Evolutionary conservation across 2,113 vertebrate genomes (phyloP).

Genomic region (Tragelaphus imberbis): DNA sequence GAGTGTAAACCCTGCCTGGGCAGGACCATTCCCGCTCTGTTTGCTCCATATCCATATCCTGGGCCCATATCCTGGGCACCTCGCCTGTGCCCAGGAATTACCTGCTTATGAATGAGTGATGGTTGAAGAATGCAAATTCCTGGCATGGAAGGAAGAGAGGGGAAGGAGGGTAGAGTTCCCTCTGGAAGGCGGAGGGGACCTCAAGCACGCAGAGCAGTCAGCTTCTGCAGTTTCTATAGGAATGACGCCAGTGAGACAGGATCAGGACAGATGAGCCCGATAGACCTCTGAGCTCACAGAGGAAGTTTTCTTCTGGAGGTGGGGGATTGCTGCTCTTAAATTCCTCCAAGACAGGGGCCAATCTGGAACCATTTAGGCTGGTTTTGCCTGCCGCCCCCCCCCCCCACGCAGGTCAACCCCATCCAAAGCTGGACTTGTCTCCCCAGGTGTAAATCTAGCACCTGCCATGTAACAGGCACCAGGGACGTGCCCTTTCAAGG

Average conservation of each 20-base stretch:
- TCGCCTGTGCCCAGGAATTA: not conserved
- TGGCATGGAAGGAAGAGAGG: not conserved
- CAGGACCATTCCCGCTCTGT: not conserved
- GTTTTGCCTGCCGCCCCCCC: not conserved
- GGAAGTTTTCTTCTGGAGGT: not conserved
- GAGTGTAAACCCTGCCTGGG: not conserved
- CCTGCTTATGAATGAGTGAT: not conserved
- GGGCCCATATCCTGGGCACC: too few species aligned
- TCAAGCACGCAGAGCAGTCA: fast-evolving
- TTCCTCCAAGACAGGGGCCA: not conserved
- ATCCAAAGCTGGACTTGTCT: not conserved
- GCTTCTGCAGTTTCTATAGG: not conserved
- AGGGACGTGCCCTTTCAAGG: not conserved
- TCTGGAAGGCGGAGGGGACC: not conserved
- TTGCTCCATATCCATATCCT: not conserved
- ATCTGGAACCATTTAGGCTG: not conserved
- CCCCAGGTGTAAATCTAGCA: not conserved
- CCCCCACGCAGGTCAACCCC: not conserved
- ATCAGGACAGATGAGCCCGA: not conserved
- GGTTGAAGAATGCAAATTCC: not conserved
- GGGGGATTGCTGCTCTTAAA: not conserved
- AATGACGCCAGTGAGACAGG: not conserved
- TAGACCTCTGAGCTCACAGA: not conserved
- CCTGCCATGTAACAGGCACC: not conserved
- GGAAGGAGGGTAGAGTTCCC: not conserved